phyloP scores from a whole-genome alignment of 2,888 invertebrate genomes.

The Beris chalybata region DNA sequence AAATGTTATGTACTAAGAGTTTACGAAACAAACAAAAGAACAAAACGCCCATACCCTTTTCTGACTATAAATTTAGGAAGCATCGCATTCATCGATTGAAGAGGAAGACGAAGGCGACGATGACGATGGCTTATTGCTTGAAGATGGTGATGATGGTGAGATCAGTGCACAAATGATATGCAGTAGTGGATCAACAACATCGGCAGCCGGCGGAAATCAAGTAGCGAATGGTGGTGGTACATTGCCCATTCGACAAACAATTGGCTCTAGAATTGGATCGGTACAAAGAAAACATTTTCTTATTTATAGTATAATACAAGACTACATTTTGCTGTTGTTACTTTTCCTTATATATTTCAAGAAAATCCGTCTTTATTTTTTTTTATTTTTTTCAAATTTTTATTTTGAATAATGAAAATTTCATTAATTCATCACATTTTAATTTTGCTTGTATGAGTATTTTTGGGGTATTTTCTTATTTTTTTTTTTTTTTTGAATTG shows the following conservation, averaged over 20 bases:
- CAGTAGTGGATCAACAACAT: slow-evolving; percentile 32
- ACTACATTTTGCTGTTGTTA: slow-evolving; percentile 25
- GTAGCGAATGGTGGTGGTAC: slow-evolving; percentile 41
- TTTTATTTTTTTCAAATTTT: background rate
- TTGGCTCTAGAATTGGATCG: slow-evolving; percentile 44
- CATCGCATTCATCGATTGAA: slow-evolving; percentile 58
- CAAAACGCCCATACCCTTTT: slow-evolving; percentile 15
- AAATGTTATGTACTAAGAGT: no score
- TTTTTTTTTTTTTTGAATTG: no score
- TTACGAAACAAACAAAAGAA: slow-evolving; percentile 4
- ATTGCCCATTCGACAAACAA: slow-evolving; percentile 44
- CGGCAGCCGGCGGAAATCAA: slow-evolving; percentile 25
- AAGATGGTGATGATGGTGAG: slow-evolving; percentile 42
- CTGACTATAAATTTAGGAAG: slow-evolving; percentile 49
- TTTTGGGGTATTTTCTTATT: no score
- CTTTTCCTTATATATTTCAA: slow-evolving; percentile 1
- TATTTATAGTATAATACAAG: background rate
- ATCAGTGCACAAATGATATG: slow-evolving; percentile 41
- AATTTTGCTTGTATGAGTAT: background rate
- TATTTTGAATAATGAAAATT: background rate
- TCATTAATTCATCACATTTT: slow-evolving; percentile 1
- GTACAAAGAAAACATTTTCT: slow-evolving; percentile 40
- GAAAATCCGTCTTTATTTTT: slow-evolving; percentile 14
- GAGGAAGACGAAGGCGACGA: slow-evolving; percentile 44
- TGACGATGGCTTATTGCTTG: slow-evolving; percentile 38